Base-by-base conservation (phyloP, 2,888 invertebrate genomes). In the Dasysyrphus albostriatus region DNA sequence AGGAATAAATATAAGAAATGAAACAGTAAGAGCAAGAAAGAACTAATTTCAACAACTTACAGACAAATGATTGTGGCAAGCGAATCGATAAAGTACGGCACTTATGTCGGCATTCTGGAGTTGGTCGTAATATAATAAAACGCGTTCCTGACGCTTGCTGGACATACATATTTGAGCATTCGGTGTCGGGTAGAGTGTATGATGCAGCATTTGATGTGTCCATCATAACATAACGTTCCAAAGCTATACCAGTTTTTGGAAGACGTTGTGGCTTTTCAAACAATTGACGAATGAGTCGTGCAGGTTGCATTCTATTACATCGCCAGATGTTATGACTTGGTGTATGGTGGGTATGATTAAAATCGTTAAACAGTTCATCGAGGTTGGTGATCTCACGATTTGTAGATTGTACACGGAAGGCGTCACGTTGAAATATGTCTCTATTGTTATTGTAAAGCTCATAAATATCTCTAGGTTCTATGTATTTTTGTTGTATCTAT, bases 111-210 rank as follows among this genome's bases (percentile, higher is more conserved):
- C 98, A 98, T 91, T 97, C 96, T 79, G 94, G 94, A 49, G 96
- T 95, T n/a, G 98, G 97, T 88, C 94, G 93, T 78, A 98, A 92
- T 76, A 95, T 94, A 85, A 98, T 94, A 72, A 95, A 94, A 89
- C 97, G 94, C 72, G 94, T 94, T 12, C 98, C 98, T 90, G 94
- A 94, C 10, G 95, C 95, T 91, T 96, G 96, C 88, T 96, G 94
- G 14, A 97, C 90, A 92, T 97, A 96, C 70, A 97, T 95, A 92
- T 95, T 96, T 89, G 96, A 95, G 91, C 97, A 97, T 92, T 97
- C 97, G 12, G 96, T 96, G 89, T 96, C 95, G 10, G 97, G 97
- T 91, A 97, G 92, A 83, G 93, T 91, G 90, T 97, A 97, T 34
- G 94, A 92, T 32, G 93, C 93, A 73, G 96, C 94, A 90, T 94